Base-by-base conservation (phyloP, 2,797 vertebrate genomes). In the Micrastur ruficollis region DNA sequence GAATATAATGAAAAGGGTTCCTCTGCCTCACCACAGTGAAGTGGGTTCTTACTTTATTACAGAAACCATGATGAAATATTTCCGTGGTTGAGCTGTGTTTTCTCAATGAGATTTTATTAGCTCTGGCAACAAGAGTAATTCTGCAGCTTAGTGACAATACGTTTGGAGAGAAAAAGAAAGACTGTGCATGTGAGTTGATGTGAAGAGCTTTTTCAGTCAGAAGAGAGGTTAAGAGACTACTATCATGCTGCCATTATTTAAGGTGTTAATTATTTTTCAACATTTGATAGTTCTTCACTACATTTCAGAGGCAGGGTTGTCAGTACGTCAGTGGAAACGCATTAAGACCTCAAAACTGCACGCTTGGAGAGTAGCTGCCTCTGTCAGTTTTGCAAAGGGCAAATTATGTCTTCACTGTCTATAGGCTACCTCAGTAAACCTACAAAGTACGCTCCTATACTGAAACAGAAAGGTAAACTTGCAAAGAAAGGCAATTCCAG, bases 91-190 rank as follows among this genome's bases (percentile, higher is more conserved):
- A 67, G 22, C 31, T 70, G 47, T 21, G 1, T 53, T 93, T 88
- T 91, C 74, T 83, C 52, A 56, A n/a, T 82, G 47, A 95, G 36
- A 61, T 94, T 94, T 74, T 52, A 47, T 96, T 86, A 93, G 40
- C n/a, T 83, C 44, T 92, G 61, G 36, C 49, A 82, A 56, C 36
- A 38, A 61, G 65, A 78, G 32, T 71, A 49, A 65, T 93, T 93
- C 12, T 23, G 29, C 15, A 29, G 26, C 3, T 76, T 74, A 65
- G 27, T 7, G 25, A 56, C 50, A 62, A 2, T 66, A 34, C 15
- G 11, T 38, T 78, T 13, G 9, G 52, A 46, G 47, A 82, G 66
- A 82, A 92, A 71, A 85, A 29, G 62, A 61, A 36, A 38, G 16
- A 31, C 23, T 81, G 21, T 23, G 46, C 23, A 9, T 29, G 8